A percentile compares a stretch with the other conserved stretches of the same genome.
These are phyloP conservation scores for Philaethria dido DNA, from an alignment of 2,888 invertebrate species.

Conservation along the genomic window DNA sequence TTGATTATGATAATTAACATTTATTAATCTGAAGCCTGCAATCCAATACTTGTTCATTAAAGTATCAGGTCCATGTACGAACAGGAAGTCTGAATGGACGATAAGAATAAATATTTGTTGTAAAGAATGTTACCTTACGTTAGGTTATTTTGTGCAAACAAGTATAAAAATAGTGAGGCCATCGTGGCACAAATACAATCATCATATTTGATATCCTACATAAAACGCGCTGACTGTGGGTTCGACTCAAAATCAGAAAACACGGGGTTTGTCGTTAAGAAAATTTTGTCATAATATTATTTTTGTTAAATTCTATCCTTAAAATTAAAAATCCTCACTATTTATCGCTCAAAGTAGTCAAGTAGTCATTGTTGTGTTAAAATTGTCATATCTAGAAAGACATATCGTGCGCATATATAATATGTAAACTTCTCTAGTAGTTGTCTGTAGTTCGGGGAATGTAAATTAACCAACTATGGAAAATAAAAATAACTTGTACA, in stretches of 20 bases:
- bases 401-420: background rate
- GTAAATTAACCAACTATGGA: background rate
- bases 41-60: conserved; percentile 28
- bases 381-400: no score
- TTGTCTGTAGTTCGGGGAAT: background rate
- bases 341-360: no score
- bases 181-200: background rate
- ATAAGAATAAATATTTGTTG: conserved; percentile 13
- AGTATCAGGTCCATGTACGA: conserved; percentile 25
- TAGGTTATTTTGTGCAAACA: background rate
- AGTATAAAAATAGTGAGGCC: background rate
- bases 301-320: no score
- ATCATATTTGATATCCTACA: background rate
- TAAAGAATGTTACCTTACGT: conserved; percentile 9
- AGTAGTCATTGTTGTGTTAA: no score
- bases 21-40: conserved; percentile 22
- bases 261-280: no score
- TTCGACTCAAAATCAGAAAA: no score
- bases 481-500: conserved; percentile 10
- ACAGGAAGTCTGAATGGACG: conserved; percentile 17
- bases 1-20: conserved; percentile 28
- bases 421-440: background rate
- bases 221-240: no score
- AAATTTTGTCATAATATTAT: no score
- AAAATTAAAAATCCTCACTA: no score